Percentiles rank a stretch among this genome's conserved stretches.
phyloP scores from a whole-genome alignment of 2,113 vertebrate genomes.

The Cephalopholis sonnerati region DNA sequence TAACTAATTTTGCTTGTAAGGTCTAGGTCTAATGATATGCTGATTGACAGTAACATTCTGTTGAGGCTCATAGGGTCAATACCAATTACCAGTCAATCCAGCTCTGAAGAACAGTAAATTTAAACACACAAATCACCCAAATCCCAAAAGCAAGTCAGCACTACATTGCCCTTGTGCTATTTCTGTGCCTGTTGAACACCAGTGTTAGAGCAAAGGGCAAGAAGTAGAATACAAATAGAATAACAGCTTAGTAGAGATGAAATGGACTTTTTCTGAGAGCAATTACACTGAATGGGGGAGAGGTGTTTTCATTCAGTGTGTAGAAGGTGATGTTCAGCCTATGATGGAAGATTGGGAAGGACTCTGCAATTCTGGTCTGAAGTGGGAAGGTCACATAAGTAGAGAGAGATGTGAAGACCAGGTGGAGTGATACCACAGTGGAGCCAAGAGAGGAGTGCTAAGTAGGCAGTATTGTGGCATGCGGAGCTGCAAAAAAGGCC shows the following conservation, averaged over 20 bases:
- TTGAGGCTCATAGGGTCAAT: background rate
- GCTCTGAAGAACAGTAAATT: background rate
- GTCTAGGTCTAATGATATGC: background rate
- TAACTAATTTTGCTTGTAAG: background rate
- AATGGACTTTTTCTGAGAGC: slow-evolving; percentile 33
- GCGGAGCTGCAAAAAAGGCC: slow-evolving; percentile 48
- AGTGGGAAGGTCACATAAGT: slow-evolving; percentile 46
- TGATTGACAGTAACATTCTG: background rate
- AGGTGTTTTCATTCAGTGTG: slow-evolving; percentile 32
- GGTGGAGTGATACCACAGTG: slow-evolving; percentile 27
- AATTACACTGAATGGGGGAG: slow-evolving; percentile 13
- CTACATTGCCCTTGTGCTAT: background rate
- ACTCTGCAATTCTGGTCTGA: slow-evolving; percentile 23
- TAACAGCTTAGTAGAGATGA: slow-evolving; percentile 12
- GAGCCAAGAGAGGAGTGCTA: slow-evolving; percentile 21
- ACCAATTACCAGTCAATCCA: background rate
- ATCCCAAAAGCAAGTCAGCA: background rate
- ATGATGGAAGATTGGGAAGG: slow-evolving; percentile 12
- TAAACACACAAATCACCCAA: background rate
- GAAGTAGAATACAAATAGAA: slow-evolving; percentile 13
- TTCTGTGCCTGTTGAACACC: background rate
- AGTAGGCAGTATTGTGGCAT: slow-evolving; percentile 9
- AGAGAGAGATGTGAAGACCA: slow-evolving; percentile 21
- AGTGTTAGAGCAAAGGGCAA: background rate
- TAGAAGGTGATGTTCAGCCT: slow-evolving; percentile 25